Evolutionary conservation across 2,888 invertebrate species (phyloP).

Genomic region (Cryptophagus acutangulus): DNA sequence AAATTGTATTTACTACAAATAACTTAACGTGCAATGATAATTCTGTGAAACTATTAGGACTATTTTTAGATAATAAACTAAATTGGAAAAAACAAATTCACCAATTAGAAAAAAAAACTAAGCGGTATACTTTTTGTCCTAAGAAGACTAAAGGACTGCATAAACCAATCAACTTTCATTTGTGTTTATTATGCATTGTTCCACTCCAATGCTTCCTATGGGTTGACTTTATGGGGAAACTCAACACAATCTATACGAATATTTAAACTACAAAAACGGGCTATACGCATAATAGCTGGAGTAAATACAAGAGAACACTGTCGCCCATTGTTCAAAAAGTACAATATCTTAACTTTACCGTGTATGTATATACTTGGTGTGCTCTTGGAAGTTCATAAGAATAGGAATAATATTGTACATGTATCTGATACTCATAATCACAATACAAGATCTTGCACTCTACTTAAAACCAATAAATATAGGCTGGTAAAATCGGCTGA

Average conservation of each 20-base stretch:
- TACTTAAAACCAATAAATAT: neutral
- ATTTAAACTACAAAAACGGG: constrained; percentile 1
- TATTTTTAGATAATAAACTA: no score
- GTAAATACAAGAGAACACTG: neutral
- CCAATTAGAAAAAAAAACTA: no score
- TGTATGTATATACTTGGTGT: neutral
- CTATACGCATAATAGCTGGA: neutral
- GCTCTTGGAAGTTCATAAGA: constrained; percentile 1
- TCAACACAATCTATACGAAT: neutral
- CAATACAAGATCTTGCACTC: neutral
- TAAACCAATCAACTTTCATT: no score
- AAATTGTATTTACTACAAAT: no score
- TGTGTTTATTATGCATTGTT: no score
- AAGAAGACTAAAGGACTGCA: no score
- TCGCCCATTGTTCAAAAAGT: neutral
- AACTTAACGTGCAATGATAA: no score
- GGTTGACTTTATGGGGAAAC: neutral
- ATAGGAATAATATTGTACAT: neutral
- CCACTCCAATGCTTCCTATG: no score
- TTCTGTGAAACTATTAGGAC: no score
- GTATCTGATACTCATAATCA: neutral
- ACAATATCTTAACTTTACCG: neutral
- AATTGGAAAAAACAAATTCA: no score
- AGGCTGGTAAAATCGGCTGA: constrained; percentile 1
- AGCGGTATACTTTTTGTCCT: no score